Evolutionary conservation across 1,140 invertebrate genomes (phyloP).

Genomic region (Parapsyche elsis): DNA sequence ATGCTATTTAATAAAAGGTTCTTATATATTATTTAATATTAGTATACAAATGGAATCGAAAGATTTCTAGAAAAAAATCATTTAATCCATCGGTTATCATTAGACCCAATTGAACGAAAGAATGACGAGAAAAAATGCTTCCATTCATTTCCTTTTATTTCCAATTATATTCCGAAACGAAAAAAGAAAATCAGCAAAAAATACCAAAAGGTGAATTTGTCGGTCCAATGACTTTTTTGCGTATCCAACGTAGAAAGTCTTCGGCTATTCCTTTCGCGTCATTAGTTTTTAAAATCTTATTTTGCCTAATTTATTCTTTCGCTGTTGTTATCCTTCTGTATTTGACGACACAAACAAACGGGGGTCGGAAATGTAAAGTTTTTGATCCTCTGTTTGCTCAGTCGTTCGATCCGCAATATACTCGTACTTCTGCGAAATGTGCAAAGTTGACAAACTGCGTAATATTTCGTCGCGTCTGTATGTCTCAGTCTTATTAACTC

Average conservation of each 20-base stretch:
- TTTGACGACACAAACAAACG: neutral
- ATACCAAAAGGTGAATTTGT: neutral
- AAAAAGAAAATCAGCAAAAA: neutral
- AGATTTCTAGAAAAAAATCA: neutral
- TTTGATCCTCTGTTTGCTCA: too few relatives aligned
- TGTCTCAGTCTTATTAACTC: too few relatives aligned
- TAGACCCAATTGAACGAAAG: neutral
- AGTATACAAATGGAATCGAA: too few relatives aligned
- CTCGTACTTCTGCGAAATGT: neutral
- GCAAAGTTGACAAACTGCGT: too few relatives aligned
- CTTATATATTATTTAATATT: too few relatives aligned
- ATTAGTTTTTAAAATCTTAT: constrained; percentile 12
- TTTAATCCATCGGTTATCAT: neutral
- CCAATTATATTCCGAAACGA: neutral
- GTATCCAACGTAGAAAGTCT: neutral
- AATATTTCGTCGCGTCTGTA: too few relatives aligned
- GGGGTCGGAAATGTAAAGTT: too few relatives aligned
- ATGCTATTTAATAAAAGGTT: too few relatives aligned
- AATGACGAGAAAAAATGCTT: neutral
- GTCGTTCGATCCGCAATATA: neutral
- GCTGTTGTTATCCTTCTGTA: neutral
- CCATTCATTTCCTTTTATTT: neutral
- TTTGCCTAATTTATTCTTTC: neutral
- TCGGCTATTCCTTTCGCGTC: neutral
- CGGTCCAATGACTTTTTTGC: neutral